These are phyloP conservation scores for Eurytoma californica DNA, from an alignment of 2,888 invertebrate species.

Conservation along the genomic window DNA sequence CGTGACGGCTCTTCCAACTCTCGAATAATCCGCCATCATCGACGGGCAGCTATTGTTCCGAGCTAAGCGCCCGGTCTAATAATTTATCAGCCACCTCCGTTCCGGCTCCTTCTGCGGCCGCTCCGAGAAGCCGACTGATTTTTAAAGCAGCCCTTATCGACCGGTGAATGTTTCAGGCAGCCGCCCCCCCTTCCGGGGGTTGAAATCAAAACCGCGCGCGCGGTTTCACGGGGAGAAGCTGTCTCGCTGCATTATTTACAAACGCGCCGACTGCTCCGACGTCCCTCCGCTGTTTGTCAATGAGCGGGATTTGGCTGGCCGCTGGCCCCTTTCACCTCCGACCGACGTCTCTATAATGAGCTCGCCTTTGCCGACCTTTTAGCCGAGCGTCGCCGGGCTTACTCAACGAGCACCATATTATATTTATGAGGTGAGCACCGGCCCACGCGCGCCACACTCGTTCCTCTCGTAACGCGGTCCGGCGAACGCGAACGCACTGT, in stretches of 20 bases:
- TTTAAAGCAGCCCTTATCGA: conserved; percentile 1
- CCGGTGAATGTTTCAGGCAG: not conserved
- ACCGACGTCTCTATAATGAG: not conserved
- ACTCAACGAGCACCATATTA: not conserved
- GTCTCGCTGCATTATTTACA: conserved; percentile 38
- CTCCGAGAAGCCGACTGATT: not conserved
- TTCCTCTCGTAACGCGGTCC: no score
- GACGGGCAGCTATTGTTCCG: no score
- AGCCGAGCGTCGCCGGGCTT: not conserved
- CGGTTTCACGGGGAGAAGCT: conserved; percentile 11
- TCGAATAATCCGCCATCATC: no score
- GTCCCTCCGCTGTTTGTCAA: conserved; percentile 8
- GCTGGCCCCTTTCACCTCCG: not conserved
- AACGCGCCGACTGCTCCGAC: not conserved
- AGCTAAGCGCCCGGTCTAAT: no score
- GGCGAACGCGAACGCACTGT: no score
- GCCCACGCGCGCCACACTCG: no score
- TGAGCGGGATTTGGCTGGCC: not conserved
- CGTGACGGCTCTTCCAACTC: no score
- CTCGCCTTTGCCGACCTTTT: not conserved
- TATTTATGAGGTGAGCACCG: no score
- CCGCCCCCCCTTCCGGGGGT: not conserved
- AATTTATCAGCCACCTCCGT: no score
- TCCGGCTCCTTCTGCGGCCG: no score
- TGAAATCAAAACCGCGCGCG: conserved; percentile 25